Percentiles rank a stretch among this genome's conserved stretches.
These are phyloP conservation scores for Melanocharis versteri DNA, from an alignment of 2,113 vertebrate genomes.

Conservation along the genomic window DNA sequence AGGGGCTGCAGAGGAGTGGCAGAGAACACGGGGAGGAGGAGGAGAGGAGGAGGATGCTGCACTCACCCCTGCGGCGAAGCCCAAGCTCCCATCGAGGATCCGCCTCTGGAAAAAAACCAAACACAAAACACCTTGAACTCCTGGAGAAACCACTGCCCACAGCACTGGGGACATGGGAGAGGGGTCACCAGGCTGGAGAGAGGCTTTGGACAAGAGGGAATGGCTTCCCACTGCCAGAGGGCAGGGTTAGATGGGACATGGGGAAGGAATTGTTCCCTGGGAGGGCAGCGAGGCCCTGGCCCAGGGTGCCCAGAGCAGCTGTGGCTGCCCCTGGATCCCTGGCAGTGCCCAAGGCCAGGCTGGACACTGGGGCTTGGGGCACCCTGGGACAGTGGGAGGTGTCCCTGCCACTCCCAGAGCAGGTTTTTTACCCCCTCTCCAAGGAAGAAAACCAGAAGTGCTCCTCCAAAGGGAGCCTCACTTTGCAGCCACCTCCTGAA, in stretches of 20 bases:
- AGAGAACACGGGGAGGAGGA: not conserved
- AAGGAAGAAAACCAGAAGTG: not conserved
- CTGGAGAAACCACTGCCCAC: not conserved
- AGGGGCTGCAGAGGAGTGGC: not conserved
- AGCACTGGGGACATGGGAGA: accelerated
- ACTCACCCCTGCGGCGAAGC: slow-evolving; percentile 96
- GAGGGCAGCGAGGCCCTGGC: not conserved
- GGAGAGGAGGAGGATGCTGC: not conserved
- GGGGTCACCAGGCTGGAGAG: not conserved
- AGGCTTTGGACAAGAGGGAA: not conserved
- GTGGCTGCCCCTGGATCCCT: not conserved
- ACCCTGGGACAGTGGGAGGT: not conserved
- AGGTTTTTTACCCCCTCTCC: not conserved
- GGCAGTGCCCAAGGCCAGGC: not conserved
- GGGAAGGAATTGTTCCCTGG: not conserved
- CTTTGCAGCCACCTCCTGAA: not conserved
- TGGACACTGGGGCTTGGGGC: not conserved
- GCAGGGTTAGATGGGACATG: accelerated
- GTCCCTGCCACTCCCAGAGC: not conserved
- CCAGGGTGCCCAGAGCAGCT: not conserved
- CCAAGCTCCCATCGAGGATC: slow-evolving; percentile 93
- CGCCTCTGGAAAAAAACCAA: slow-evolving; percentile 77
- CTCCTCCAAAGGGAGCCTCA: not conserved
- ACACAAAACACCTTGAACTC: not conserved
- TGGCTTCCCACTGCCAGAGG: not conserved